Base-by-base conservation (phyloP, 2,888 invertebrate genomes). In the Micoletzkya japonica region DNA sequence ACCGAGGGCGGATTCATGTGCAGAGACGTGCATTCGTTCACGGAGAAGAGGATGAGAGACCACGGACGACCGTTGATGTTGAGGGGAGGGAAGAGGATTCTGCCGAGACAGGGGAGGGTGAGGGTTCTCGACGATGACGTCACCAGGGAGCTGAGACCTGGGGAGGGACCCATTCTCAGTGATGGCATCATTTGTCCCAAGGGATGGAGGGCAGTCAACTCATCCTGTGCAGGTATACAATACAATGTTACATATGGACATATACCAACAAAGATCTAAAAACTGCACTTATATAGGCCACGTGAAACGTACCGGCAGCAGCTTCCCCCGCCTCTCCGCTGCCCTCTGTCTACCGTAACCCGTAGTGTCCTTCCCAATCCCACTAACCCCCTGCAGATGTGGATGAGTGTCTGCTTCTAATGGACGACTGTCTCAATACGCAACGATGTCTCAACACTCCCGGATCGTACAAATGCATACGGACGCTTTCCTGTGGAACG, bases 401-500 rank as follows among this genome's bases (percentile, higher is more conserved):
- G 49, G 84, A 85, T 70, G 85, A 85, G 64, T 85, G 85, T 70
- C 70, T 79, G 20, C 79, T 83, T 28, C 72, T 81, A 54, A 77
- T 77, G 73, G 84, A 85, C 73, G 82, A 82, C 61, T 81, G 81
- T 71, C 67, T 81, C 26, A 81, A 79, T 67, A 74, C 79, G 7
- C 85, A 85, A 71, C 77, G 85, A 10, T 85, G 85, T 73, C 70
- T 85, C 56, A 85, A 85, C 71, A 81, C 78, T 7, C 82, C 82
- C 7, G 85, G 95, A 0, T 93, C 93, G 0, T 82, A 76, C 86
- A 89, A 91, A 30, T 95, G 95, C 86, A 91, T 93, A 49, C 89
- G 94, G 59, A 91, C 91, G 44, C 90, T 92, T 6, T 92, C 93
- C 0, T 97, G 97, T 86, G 97, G 97, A 0, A 97, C 97, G 0